Evolutionary conservation across 1,140 invertebrate genomes (phyloP).

Genomic region (Metopolophium dirhodum): DNA sequence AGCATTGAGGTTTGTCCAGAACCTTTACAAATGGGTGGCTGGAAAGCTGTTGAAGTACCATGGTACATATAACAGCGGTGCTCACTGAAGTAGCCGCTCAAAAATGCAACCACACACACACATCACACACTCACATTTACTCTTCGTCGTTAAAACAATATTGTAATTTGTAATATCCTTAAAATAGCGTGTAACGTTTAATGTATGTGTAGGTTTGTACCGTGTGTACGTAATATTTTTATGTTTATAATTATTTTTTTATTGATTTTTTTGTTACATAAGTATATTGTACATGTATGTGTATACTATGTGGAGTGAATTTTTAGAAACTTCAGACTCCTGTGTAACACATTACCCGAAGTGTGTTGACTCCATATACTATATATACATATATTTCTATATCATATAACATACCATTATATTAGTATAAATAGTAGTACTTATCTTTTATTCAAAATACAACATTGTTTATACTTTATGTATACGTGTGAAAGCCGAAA

Average conservation of each 20-base stretch:
- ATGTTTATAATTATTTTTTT: background rate
- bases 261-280: background rate
- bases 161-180: background rate
- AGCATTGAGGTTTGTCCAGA: constrained; percentile 49
- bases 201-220: background rate
- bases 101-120: background rate
- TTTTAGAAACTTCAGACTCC: background rate
- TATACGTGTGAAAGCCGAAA: background rate
- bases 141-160: background rate
- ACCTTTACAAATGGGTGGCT: constrained; percentile 51
- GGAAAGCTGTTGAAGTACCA: background rate
- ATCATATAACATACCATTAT: background rate
- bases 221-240: background rate
- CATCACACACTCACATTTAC: background rate
- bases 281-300: background rate
- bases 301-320: background rate
- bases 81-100: background rate
- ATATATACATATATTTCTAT: background rate
- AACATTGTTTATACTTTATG: background rate
- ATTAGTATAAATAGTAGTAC: constrained; percentile 6
- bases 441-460: background rate
- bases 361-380: background rate
- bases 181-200: background rate
- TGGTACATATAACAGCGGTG: too few relatives aligned
- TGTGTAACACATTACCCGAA: background rate